Evolutionary conservation across 2,888 invertebrate genomes (phyloP), one percentile per base, ranked within the genome.

Genomic region (Bombyx huttoni): DNA sequence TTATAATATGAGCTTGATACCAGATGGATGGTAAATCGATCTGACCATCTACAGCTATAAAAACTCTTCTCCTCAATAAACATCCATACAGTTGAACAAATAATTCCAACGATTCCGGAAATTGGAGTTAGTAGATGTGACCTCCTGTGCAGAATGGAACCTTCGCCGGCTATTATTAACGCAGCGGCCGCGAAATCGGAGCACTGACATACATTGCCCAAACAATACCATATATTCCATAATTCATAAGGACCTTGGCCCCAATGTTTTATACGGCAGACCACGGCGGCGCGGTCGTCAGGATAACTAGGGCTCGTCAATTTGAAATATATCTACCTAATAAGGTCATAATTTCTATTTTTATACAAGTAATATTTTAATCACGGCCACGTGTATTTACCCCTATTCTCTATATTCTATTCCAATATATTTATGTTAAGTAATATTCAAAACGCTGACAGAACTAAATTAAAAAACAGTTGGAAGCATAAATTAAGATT

Each of bases 161-260:
- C 83, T 87, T 87, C 83, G 73, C 70, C 66, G 66, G 79, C 73
- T 83, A 80, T 85, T 85, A 85, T 78, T 80, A 77, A 78, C 69
- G 78, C 69, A 74, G 73, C 77, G 85, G 74, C 85, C 85, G 79
- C 83, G 82, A 84, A 85, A 83, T 73, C 78, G 75, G 81, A 82
- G 76, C 81, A 76, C 78, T 78, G 80, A 77, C 82, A 82, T 66
- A 85, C 80, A 83, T 82, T 71, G 77, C 72, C 81, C 75, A 81
- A 85, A 85, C 86, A 85, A 84, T 82, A 81, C 84, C 82, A 83
- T 85, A 81, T 78, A 80, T 78, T 86, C 83, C 82, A 86, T 88
- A 86, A 87, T 84, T 85, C 86, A 87, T 80, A 72, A 74, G 71
- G 74, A 73, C 86, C 87, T 88, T 86, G 86, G 82, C 86, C 87